Evolutionary conservation across 2,888 invertebrate genomes (phyloP).

Genomic region (Myopa testacea): DNA sequence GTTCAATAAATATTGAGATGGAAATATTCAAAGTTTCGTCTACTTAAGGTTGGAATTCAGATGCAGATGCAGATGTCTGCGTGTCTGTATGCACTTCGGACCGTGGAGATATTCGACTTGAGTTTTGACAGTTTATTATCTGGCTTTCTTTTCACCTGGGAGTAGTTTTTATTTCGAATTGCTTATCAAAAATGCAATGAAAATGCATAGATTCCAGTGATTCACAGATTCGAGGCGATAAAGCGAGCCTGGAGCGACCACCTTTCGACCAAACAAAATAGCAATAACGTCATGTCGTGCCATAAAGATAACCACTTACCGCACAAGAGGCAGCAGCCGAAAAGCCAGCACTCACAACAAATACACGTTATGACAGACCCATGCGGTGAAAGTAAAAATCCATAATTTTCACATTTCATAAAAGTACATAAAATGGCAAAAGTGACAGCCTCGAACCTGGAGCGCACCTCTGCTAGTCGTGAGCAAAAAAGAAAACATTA

Average conservation of each 20-base stretch:
- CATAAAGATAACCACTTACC: slow-evolving; percentile 8
- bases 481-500: slow-evolving; percentile 8
- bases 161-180: no score
- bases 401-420: slow-evolving; percentile 56
- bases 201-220: no score
- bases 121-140: no score
- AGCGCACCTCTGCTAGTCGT: slow-evolving; percentile 45
- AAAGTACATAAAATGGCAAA: slow-evolving; percentile 51
- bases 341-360: background rate
- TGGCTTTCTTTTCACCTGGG: no score
- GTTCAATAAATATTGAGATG: no score
- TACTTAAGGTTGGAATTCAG: no score
- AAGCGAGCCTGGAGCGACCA: background rate
- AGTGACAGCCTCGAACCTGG: slow-evolving; percentile 21
- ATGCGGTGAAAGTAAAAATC: slow-evolving; percentile 65
- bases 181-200: no score
- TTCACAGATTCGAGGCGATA: slow-evolving; percentile 3
- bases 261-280: background rate
- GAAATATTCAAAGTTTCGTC: no score
- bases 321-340: background rate
- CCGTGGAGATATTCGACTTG: no score
- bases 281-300: slow-evolving; percentile 4
- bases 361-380: slow-evolving; percentile 45
- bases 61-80: no score
- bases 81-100: no score